phyloP scores from a whole-genome alignment of 2,797 vertebrate genomes.

The Schizopygopsis malacanthus region DNA sequence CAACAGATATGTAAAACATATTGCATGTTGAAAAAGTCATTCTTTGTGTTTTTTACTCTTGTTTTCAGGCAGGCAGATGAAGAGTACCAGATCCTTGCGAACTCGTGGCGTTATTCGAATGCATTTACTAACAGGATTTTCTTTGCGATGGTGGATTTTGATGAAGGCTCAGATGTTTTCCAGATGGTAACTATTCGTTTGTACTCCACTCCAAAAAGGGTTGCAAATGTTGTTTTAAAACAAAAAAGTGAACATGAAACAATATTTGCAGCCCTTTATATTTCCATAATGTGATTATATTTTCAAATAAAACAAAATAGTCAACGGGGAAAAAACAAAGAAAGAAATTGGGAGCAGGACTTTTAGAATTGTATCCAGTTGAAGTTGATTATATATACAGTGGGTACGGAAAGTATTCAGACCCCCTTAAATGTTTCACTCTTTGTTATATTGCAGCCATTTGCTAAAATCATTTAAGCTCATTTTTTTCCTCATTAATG shows the following conservation, averaged over 20 bases:
- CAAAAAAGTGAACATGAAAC: not conserved
- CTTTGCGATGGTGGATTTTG: constrained; percentile 96
- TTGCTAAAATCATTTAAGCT: too few species aligned
- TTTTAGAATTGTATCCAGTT: not conserved
- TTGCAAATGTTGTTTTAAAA: not conserved
- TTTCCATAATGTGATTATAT: not conserved
- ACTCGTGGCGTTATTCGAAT: constrained; percentile 98
- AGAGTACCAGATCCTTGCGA: constrained; percentile 95
- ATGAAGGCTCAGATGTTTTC: constrained; percentile 97
- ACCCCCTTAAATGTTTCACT: too few species aligned
- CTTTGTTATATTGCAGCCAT: too few species aligned
- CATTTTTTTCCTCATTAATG: too few species aligned
- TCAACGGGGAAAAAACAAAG: rapidly evolving
- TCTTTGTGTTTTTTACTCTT: not conserved
- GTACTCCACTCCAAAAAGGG: not conserved
- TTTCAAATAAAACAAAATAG: not conserved
- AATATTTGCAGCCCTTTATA: not conserved
- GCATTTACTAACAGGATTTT: constrained; percentile 96
- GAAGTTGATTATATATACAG: not conserved
- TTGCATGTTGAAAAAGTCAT: not conserved
- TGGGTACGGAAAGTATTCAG: too few species aligned
- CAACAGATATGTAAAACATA: not conserved
- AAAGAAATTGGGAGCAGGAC: not conserved
- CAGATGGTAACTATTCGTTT: constrained; percentile 86
- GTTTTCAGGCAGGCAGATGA: constrained; percentile 91